A percentile compares a stretch with the other conserved stretches of the same genome.
Conservation (phyloP, 2,113 vertebrate genomes). For the Tetrao urogallus region DNA sequence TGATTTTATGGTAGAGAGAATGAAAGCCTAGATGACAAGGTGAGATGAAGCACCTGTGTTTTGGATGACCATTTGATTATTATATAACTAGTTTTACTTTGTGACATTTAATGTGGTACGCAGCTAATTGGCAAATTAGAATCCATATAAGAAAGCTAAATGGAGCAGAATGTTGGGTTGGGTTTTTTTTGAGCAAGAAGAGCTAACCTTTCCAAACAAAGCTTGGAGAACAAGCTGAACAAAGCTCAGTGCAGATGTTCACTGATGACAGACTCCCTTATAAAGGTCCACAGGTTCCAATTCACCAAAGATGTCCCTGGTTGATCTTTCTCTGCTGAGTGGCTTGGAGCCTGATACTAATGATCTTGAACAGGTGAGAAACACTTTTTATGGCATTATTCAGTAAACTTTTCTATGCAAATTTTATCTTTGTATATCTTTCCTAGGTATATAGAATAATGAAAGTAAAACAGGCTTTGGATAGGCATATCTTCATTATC, state of each 20-base stretch:
- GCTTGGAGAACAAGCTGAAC: background rate
- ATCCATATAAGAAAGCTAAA: background rate
- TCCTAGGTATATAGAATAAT: background rate
- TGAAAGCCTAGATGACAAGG: background rate
- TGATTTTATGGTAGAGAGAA: background rate
- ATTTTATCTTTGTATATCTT: background rate
- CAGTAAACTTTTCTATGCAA: background rate
- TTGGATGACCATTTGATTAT: background rate
- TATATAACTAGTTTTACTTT: background rate
- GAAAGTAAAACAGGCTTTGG: background rate
- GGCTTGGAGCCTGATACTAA: constrained; percentile 72
- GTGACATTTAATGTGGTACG: background rate
- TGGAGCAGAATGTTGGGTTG: fast-evolving
- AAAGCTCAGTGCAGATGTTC: background rate
- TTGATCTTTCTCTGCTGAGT: constrained; percentile 79
- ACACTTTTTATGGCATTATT: background rate
- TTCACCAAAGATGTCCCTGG: constrained; percentile 76
- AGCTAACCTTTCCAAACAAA: background rate
- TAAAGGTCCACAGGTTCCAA: constrained; percentile 43
- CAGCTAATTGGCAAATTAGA: background rate
- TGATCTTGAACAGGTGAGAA: constrained; percentile 74
- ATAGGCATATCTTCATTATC: background rate
- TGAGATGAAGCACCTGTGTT: background rate
- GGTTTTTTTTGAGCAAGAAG: background rate
- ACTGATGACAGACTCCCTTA: background rate